Evolutionary conservation across 2,797 vertebrate genomes (phyloP).

Genomic region (Amazona finschi): DNA sequence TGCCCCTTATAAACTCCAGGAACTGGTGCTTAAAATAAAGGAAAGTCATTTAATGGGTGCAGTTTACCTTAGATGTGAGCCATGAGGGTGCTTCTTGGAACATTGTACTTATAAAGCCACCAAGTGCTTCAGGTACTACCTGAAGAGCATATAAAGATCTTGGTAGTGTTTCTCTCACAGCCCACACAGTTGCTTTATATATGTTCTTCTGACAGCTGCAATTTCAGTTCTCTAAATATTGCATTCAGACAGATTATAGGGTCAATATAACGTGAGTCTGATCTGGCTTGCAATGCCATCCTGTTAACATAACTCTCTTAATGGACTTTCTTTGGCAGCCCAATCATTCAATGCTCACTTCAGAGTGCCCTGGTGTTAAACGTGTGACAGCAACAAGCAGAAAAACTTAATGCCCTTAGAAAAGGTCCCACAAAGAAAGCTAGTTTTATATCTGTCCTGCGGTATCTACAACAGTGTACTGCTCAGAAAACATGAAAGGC

Average conservation of each 20-base stretch:
- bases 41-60: neutral
- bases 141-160: neutral
- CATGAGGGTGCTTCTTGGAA: neutral
- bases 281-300: neutral
- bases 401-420: neutral
- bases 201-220: neutral
- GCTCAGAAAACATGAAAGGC: neutral
- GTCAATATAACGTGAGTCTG: fast-evolving
- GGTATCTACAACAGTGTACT: neutral
- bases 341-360: neutral
- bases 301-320: neutral
- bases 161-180: neutral
- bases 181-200: neutral
- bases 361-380: neutral
- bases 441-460: neutral
- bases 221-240: neutral
- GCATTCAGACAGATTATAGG: neutral
- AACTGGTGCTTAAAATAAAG: neutral
- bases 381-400: neutral
- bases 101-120: fast-evolving
- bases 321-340: neutral
- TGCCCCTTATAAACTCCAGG: neutral
- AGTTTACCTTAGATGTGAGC: neutral
- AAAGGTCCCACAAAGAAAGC: neutral
- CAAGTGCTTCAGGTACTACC: fast-evolving